Conservation (phyloP, 2,797 vertebrate genomes). For the Anguilla pacifica region DNA sequence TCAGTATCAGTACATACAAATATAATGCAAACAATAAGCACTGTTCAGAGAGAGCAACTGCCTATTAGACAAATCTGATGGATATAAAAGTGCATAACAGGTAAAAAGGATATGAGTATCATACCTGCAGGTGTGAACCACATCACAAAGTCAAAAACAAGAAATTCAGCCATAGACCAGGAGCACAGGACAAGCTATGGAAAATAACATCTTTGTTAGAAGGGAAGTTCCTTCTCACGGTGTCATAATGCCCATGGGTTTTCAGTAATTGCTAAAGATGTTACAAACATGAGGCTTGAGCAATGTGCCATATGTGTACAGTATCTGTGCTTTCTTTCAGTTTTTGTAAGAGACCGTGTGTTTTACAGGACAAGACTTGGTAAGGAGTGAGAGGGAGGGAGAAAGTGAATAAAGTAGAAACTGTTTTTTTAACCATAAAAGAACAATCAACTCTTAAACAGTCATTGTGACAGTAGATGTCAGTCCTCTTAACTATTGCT, state of each 20-base stretch:
- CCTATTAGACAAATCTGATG: neutral
- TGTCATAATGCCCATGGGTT: constrained; percentile 12
- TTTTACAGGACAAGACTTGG: neutral
- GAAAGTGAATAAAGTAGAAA: neutral
- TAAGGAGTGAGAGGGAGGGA: neutral
- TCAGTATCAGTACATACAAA: neutral
- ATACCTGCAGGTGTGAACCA: neutral
- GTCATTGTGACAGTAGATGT: neutral
- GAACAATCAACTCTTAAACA: neutral
- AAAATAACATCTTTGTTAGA: neutral
- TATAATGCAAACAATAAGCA: neutral
- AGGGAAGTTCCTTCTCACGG: neutral
- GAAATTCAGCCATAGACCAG: neutral
- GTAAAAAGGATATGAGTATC: neutral
- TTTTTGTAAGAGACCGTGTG: neutral
- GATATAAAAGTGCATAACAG: neutral
- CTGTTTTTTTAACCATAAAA: neutral
- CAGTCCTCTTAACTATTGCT: neutral
- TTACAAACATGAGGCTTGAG: neutral
- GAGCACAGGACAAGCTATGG: neutral
- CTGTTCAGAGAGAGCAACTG: neutral
- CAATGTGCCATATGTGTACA: neutral
- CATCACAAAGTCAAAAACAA: neutral
- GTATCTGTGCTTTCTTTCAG: neutral
- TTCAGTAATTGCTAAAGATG: neutral